phyloP scores from a whole-genome alignment of 2,888 invertebrate genomes.

The Polymixis flavicincta region DNA sequence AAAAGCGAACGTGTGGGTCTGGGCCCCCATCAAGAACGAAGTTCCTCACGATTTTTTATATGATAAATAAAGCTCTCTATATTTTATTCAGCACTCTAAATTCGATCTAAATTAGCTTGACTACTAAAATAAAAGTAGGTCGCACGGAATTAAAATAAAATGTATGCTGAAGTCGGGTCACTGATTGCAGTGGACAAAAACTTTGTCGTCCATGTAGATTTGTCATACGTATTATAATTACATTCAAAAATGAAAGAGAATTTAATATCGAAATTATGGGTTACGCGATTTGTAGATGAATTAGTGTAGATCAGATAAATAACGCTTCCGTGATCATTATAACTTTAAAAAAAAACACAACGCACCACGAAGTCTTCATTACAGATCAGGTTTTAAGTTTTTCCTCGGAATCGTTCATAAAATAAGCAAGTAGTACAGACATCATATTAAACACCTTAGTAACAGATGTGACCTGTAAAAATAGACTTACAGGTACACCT shows the following conservation, averaged over 20 bases:
- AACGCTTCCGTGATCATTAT: background rate
- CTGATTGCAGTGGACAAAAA: conserved; percentile 44
- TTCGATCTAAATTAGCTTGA: conserved; percentile 28
- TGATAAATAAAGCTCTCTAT: background rate
- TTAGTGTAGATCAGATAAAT: background rate
- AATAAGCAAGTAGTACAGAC: background rate
- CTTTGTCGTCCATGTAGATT: conserved; percentile 15
- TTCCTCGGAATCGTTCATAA: background rate
- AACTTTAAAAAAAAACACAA: background rate
- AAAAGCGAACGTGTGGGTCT: background rate
- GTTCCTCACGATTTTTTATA: too few relatives aligned
- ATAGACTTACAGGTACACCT: background rate
- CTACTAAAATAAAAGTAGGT: conserved; percentile 47
- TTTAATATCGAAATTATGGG: background rate
- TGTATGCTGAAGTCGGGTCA: conserved; percentile 23
- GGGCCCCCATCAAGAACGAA: too few relatives aligned
- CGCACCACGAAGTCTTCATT: background rate
- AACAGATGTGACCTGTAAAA: background rate
- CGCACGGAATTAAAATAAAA: conserved; percentile 44
- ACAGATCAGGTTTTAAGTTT: background rate
- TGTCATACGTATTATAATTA: conserved; percentile 9
- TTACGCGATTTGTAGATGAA: background rate
- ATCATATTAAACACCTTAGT: background rate
- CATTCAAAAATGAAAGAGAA: background rate
- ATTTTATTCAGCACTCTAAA: conserved; percentile 14